These are phyloP conservation scores for Salticus scenicus DNA, from an alignment of 2,888 invertebrate genomes.

Conservation along the genomic window DNA sequence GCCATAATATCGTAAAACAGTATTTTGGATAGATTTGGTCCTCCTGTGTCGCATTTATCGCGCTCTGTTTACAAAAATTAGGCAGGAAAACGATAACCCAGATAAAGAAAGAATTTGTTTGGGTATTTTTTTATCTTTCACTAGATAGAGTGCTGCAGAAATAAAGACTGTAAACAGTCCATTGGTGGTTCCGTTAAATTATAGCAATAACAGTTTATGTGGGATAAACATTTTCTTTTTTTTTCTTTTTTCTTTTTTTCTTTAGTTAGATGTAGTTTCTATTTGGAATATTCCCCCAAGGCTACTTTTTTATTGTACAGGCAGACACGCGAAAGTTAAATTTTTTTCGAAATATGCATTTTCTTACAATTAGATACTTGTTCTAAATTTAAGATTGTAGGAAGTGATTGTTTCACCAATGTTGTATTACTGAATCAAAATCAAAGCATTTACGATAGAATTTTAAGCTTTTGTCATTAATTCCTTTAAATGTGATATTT, in stretches of 20 bases:
- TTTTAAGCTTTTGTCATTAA: no score
- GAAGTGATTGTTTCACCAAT: neutral
- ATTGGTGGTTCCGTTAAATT: neutral
- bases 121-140: constrained; percentile 21
- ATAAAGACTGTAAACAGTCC: constrained; percentile 8
- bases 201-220: neutral
- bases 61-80: constrained; percentile 31
- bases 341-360: no score
- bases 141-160: neutral
- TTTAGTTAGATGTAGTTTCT: no score
- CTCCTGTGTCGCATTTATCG: constrained; percentile 31
- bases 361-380: neutral
- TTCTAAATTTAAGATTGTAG: neutral
- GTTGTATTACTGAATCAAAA: no score
- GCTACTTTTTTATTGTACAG: neutral
- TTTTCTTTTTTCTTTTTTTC: neutral
- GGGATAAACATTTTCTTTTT: neutral
- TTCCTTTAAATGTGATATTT: no score
- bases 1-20: neutral
- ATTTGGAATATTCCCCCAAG: neutral
- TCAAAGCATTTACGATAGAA: no score
- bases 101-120: constrained; percentile 39
- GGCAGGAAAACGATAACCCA: constrained; percentile 47
- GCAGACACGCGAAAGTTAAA: neutral
- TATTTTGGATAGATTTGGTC: neutral